These are phyloP conservation scores for Atta colombica DNA, from an alignment of 1,140 invertebrate species.

Conservation along the genomic window DNA sequence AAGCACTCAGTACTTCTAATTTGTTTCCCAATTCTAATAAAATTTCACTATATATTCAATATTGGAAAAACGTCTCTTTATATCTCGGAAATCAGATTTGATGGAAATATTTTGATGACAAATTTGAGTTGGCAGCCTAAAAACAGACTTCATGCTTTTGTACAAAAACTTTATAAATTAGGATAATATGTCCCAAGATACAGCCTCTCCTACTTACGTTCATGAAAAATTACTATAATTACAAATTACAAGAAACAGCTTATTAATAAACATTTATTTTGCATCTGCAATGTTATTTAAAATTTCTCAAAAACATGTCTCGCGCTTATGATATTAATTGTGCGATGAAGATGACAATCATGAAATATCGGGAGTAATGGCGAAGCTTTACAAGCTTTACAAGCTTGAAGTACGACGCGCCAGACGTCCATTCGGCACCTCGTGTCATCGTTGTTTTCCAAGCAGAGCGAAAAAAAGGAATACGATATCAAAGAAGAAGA, in stretches of 20 bases:
- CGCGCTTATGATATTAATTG: not conserved
- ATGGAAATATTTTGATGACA: too few relatives aligned
- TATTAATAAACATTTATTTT: conserved; percentile 3
- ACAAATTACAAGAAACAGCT: not conserved
- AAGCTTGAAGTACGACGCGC: conserved; percentile 22
- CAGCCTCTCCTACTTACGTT: not conserved
- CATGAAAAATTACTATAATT: not conserved
- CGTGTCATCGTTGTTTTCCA: conserved; percentile 26
- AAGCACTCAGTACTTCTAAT: too few relatives aligned
- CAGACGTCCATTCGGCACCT: conserved; percentile 51
- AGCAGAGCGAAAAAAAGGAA: conserved; percentile 37
- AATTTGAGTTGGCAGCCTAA: too few relatives aligned
- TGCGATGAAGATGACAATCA: not conserved
- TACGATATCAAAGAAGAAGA: conserved; percentile 6
- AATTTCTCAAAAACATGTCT: not conserved
- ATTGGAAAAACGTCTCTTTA: too few relatives aligned
- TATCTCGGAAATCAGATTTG: too few relatives aligned
- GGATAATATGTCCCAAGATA: too few relatives aligned
- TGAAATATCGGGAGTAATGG: conserved; percentile 17
- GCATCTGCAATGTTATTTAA: not conserved
- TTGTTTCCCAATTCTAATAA: too few relatives aligned
- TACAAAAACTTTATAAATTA: too few relatives aligned
- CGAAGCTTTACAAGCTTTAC: conserved; percentile 44
- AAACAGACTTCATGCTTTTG: too few relatives aligned
- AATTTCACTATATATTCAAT: too few relatives aligned